phyloP scores from a whole-genome alignment of 2,888 invertebrate species.

The Nemotelus pantherinus region DNA sequence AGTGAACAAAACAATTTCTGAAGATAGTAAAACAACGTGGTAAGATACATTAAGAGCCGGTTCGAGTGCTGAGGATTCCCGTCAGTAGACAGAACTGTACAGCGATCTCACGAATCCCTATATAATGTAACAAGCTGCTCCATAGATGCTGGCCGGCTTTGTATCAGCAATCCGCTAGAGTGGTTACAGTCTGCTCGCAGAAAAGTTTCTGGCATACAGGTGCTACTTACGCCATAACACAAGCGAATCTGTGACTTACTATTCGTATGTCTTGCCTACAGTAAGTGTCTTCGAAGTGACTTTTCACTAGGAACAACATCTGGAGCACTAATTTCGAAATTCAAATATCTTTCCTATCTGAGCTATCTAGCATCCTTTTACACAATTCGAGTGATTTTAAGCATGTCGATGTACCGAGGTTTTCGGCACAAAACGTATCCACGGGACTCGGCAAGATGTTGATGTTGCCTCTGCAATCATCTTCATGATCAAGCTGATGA shows the following conservation, averaged over 20 bases:
- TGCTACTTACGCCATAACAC: too few species aligned
- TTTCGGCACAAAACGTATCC: background rate
- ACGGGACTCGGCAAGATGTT: constrained; percentile 7
- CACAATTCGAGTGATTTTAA: too few species aligned
- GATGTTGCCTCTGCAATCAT: constrained; percentile 17
- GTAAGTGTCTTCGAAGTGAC: too few species aligned
- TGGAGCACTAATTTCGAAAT: too few species aligned
- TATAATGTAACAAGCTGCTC: constrained; percentile 14
- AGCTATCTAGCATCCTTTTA: too few species aligned
- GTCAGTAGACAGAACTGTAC: background rate
- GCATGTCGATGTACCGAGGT: background rate
- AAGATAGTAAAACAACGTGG: constrained; percentile 30
- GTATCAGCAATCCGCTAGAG: background rate
- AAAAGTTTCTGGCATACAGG: background rate
- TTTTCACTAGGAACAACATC: too few species aligned
- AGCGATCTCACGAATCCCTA: constrained; percentile 23
- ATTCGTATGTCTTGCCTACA: too few species aligned
- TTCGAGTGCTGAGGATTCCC: constrained; percentile 11
- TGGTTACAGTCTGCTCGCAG: constrained; percentile 18
- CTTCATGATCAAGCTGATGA: constrained; percentile 42
- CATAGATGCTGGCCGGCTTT: constrained; percentile 9
- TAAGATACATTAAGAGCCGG: constrained; percentile 26
- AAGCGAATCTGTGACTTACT: too few species aligned
- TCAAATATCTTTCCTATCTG: too few species aligned
- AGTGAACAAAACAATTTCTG: background rate